Percentiles rank a stretch among this genome's conserved stretches.
Conservation (phyloP, 2,797 vertebrate genomes). For the Trichosurus vulpecula region DNA sequence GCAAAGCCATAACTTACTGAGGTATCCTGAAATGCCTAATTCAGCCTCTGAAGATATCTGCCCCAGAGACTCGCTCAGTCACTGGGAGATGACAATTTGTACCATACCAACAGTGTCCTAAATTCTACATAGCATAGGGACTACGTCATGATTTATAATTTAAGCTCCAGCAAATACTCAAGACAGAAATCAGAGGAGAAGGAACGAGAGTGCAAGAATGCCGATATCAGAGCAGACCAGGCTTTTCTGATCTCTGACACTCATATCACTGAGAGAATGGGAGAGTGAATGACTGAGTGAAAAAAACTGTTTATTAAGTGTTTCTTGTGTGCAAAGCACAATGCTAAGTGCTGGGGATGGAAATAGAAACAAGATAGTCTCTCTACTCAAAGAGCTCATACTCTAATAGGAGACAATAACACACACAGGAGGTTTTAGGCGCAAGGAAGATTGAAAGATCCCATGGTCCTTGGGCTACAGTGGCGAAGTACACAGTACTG, state of each 20-base stretch:
- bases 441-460: not conserved
- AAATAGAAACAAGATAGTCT: not conserved
- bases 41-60: not conserved
- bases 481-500: not conserved
- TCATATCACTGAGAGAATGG: not conserved
- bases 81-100: not conserved
- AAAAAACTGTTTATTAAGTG: not conserved
- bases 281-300: not conserved
- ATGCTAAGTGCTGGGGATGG: not conserved
- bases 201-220: not conserved
- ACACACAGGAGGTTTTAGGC: not conserved
- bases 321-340: not conserved
- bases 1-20: slow-evolving; percentile 9
- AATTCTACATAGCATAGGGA: not conserved
- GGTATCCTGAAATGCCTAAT: slow-evolving; percentile 29
- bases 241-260: not conserved
- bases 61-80: not conserved
- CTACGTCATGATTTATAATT: not conserved
- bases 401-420: not conserved
- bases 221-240: not conserved
- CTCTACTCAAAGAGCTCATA: not conserved
- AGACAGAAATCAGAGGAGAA: not conserved
- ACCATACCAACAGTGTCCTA: not conserved
- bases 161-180: not conserved
- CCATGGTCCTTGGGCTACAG: not conserved